Evolutionary conservation across 2,888 invertebrate species (phyloP).

Genomic region (Acholoe squamosa): DNA sequence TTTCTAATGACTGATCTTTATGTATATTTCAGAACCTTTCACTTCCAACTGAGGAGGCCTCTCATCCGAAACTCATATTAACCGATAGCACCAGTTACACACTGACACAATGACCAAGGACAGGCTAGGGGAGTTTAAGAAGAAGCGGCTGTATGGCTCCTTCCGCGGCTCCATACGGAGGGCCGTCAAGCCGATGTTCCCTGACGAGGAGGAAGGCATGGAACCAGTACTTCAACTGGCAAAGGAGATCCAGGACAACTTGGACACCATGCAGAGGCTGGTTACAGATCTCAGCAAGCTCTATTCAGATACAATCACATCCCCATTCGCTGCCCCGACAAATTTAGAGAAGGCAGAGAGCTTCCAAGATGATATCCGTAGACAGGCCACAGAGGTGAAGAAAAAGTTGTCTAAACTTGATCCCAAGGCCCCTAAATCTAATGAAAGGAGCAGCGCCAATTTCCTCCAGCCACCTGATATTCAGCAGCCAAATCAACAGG

Average conservation of each 20-base stretch:
- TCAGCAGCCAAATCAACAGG: neutral
- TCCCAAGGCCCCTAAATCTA: neutral
- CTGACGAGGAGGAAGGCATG: neutral
- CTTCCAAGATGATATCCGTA: neutral
- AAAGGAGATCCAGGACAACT: slow-evolving; percentile 35
- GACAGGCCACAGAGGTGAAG: neutral
- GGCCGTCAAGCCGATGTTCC: neutral
- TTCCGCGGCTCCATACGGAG: slow-evolving; percentile 46
- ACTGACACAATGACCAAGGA: slow-evolving; percentile 34
- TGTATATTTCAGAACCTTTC: too few species aligned
- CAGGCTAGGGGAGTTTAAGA: slow-evolving; percentile 50
- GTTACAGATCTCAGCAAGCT: slow-evolving; percentile 14
- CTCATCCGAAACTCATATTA: too few species aligned
- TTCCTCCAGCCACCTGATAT: neutral
- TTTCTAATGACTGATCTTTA: too few species aligned
- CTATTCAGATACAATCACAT: slow-evolving; percentile 16
- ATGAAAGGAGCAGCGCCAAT: neutral
- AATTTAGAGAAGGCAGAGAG: slow-evolving; percentile 34
- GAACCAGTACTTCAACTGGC: neutral
- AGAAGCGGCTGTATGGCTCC: slow-evolving; percentile 46
- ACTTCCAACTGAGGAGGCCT: too few species aligned
- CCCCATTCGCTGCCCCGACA: slow-evolving; percentile 32
- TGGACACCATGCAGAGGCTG: neutral
- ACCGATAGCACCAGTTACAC: neutral
- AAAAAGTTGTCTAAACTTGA: slow-evolving; percentile 7